Evolutionary conservation across 92 coral and sea anemone genomes (phyloP), one percentile per base, ranked within the genome.

Genomic region (Bergia puertoricense): DNA sequence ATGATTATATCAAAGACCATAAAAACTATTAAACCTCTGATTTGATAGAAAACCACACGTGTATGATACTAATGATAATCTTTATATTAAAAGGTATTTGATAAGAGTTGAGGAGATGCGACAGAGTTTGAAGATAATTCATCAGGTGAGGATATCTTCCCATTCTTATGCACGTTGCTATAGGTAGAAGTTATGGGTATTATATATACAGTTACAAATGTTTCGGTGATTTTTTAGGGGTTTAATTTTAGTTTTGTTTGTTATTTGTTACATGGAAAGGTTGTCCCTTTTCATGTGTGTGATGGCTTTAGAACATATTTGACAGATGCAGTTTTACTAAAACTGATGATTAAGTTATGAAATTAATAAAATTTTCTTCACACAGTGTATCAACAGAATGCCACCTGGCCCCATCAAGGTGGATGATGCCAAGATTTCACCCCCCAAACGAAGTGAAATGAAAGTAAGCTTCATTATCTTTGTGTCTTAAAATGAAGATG

Each of bases 371-470:
- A 65, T 23, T 46, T 51, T 75, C 77, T 43, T 18, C 50, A 41
- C 4, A 50, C 85, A 97, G 99, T 97, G 98, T 80, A 85, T 97
- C 38, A 97, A 97, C 88, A 93, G 92, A 78, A 97, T 97, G 98
- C 98, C 99, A 37, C 88, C 94, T 37, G 99, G 99, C 20, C 97
- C 96, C 77, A 88, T 97, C 82, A 97, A 93, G 86, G 91, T 95
- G 43, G 99, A 97, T 89, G 99, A 97, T 88, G 97, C 97, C 20
- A 97, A 97, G 89, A 95, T 97, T 81, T 92, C 97, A 56, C 98
- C 99, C 45, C 99, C 99, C 9, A 97, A 93, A 81, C 91, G 99
- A 82, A 85, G 97, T 85, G 99, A 97, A 89, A 97, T 97, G 99
- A 97, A 97, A 95, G 99, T 95, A 92, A 44, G 50, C 45, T 45